A percentile compares a stretch with the other conserved stretches of the same genome.
Conservation (phyloP, 35 echinoderm and acorn worm species). For the Acanthaster planci region DNA sequence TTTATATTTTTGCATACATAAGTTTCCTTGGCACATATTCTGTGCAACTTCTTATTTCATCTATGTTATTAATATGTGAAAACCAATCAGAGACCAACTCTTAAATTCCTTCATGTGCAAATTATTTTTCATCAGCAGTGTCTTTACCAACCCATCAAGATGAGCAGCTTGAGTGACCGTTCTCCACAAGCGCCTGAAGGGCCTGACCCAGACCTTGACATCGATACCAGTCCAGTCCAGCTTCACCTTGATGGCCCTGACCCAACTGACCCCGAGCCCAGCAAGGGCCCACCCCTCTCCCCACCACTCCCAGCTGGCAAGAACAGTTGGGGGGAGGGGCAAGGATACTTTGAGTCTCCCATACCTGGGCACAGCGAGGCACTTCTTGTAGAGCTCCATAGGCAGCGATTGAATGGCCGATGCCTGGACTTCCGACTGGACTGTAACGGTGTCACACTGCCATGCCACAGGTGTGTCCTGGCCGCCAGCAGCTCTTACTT, state of each 20-base stretch:
- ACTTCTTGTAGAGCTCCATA: constrained; percentile 25
- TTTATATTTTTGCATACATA: too few relatives aligned
- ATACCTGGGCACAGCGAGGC: neutral
- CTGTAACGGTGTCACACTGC: constrained; percentile 49
- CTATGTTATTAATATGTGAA: too few relatives aligned
- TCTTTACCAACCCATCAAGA: neutral
- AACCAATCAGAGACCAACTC: too few relatives aligned
- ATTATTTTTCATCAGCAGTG: neutral
- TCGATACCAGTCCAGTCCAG: constrained; percentile 10
- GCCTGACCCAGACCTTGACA: constrained; percentile 9
- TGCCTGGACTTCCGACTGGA: constrained; percentile 64
- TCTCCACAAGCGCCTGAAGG: neutral
- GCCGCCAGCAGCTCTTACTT: constrained; percentile 91
- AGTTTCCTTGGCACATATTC: too few relatives aligned
- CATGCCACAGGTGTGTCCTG: constrained; percentile 78
- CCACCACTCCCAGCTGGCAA: neutral
- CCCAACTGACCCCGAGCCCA: neutral
- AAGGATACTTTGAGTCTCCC: neutral
- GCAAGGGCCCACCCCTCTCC: neutral
- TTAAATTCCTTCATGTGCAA: too few relatives aligned
- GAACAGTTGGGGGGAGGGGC: neutral
- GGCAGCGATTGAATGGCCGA: constrained; percentile 19
- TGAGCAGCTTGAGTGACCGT: neutral
- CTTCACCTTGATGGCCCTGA: neutral
- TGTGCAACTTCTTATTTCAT: too few relatives aligned